Evolutionary conservation across 2,113 vertebrate species (phyloP), one percentile per base, ranked within the genome.

Genomic region (Chroicocephalus ridibundus): DNA sequence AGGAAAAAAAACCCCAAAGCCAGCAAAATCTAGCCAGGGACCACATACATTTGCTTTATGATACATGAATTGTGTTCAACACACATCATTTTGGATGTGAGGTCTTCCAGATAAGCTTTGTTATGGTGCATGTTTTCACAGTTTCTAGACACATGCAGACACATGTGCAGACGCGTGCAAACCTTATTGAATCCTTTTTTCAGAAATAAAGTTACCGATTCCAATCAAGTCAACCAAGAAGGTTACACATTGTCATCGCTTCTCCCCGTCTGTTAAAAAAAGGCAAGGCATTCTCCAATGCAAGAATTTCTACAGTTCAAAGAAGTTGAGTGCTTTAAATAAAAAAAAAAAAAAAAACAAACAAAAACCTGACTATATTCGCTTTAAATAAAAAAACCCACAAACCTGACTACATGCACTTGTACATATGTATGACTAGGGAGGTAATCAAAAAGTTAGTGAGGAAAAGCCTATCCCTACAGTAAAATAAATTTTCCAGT

Each of bases 351-450:
- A 11, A 36, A 16, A 13, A 20, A 7, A 13, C 24, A 29, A 5
- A 42, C 13, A 11, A 42, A 42, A 42, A 42, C 40, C 11, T 52
- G n/a, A 51, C 44, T 61, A 10, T 13, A 61, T 5, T 4, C 10
- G 15, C 34, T 65, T 80, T 44, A 44, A 44, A 44, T 17, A 44
- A 44, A 44, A 44, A 44, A 44, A 16, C 15, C 44, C 7, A 6
- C 14, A 34, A 25, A 57, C 8, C 13, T 51, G 36, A 44, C 42
- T 60, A 7, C 10, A 64, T 6, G 4, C 14, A 13, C n/a, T 64
- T 75, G 31, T 6, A n/a, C 2, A 0, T 26, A 40, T 1, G 3
- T 11, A 44, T 34, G 16, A 27, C 29, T 9, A 46, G 29, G 42
- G 11, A 80, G 5, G 18, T 16, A 60, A 78, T 13, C 7, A 68